Evolutionary conservation across 2,113 vertebrate genomes (phyloP), one percentile per base, ranked within the genome.

Genomic region (Pelusios castaneus): DNA sequence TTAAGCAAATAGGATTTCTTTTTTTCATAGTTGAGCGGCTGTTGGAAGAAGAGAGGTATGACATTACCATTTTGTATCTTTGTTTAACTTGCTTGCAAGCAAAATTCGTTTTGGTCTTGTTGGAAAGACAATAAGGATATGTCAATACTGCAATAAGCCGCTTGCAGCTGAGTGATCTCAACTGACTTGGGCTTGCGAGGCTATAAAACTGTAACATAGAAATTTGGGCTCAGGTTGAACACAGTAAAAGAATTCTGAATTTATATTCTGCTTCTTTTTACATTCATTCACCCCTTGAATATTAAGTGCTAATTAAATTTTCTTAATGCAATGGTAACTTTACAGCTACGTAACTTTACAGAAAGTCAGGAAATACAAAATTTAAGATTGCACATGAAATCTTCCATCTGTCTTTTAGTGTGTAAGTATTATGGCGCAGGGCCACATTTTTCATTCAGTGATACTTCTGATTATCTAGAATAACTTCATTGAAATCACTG

Each of bases 11-110:
- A 99, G 4, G 98, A 98, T 95, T 99, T 99, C 98, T 99, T 99
- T 90, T 99, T 99, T 97, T 99, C 99, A 70, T 99, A 99, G 97
- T 99, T 99, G 94, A 99, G 98, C 6, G 98, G 99, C 99, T 99
- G 98, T 93, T 82, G 95, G 92, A 45, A 88, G 67, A 96, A 96
- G 96, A 94, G n/a, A 54, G 45, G 94, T 22, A 49, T 27, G 55
- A 96, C 41, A 96, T 70, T 94, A 84, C 2, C 34, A 82, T 80
- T 86, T 78, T 92, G 38, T 92, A 63, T 55, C 21, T 77, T 24
- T 6, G 0, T 70, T 92, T 81, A 84, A 41, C 9, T 51, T 92
- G 29, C 12, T 78, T 85, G 14, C 12, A 96, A 92, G 6, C 6
- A 92, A 81, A 38, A 21, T 25, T 21, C 5, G 47, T 51, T 81